Percentiles rank a stretch among this genome's conserved stretches.
phyloP scores from a whole-genome alignment of 2,888 invertebrate species.

The Sylvicola cinctus region DNA sequence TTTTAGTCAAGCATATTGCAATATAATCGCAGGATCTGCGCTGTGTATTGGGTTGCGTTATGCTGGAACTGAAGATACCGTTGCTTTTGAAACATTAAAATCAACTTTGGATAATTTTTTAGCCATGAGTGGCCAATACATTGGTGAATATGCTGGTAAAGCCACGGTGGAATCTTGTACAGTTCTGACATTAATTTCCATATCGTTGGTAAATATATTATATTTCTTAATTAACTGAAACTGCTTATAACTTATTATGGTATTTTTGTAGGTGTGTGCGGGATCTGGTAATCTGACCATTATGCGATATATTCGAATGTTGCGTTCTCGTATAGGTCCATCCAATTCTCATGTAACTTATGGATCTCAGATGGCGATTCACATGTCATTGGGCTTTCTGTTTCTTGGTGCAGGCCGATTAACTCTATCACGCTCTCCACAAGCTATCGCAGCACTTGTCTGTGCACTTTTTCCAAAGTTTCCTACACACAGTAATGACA shows the following conservation, averaged over 20 bases:
- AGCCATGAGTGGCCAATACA: conserved; percentile 36
- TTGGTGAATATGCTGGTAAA: conserved; percentile 74
- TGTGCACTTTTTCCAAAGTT: conserved; percentile 94
- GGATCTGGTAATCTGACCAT: conserved; percentile 78
- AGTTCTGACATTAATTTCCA: conserved; percentile 59
- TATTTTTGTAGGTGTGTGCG: conserved; percentile 51
- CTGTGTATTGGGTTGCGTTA: conserved; percentile 83
- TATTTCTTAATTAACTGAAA: not conserved
- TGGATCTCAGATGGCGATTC: conserved; percentile 86
- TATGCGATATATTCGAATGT: conserved; percentile 63
- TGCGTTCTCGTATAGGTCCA: conserved; percentile 61
- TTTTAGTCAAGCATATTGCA: conserved; percentile 84
- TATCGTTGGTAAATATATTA: conserved; percentile 51
- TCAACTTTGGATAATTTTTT: conserved; percentile 20
- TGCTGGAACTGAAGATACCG: conserved; percentile 73
- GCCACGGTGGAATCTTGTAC: conserved; percentile 78
- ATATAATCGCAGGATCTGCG: conserved; percentile 86
- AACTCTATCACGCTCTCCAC: conserved; percentile 60
- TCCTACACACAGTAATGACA: conserved; percentile 90
- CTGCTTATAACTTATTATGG: conserved; percentile 4
- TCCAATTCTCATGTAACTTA: conserved; percentile 57
- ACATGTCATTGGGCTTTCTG: conserved; percentile 81
- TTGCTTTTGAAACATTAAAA: conserved; percentile 53
- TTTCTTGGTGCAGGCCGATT: conserved; percentile 88
- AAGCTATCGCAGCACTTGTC: conserved; percentile 72